Evolutionary conservation across 1,140 invertebrate genomes (phyloP), one percentile per base, ranked within the genome.

Genomic region (Euwallacea similis): DNA sequence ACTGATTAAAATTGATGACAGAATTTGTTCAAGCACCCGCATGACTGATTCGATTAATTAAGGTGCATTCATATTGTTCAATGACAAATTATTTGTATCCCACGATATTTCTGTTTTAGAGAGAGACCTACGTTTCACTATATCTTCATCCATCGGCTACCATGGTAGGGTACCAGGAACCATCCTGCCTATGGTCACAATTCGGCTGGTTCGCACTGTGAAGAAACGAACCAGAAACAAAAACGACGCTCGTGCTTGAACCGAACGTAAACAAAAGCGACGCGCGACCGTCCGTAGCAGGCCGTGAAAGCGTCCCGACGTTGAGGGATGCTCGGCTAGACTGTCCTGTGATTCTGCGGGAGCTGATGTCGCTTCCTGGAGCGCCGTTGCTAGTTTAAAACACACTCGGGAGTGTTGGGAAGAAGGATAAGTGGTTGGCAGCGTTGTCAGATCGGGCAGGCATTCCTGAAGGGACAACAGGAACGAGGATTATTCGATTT

Each of bases 301-400:
- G 41, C 10, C 21, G 41, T 7, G 59, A 10, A 43, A 61, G 59
- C 16, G 21, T 33, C 59, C 8, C 59, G 41, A 61, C 59, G 59
- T 15, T 15, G 21, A 41, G 59, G 59, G 59, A 61, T 61, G 59
- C 59, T 61, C 59, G 16, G 59, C 33, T 10, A 43, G 59, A 61
- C 59, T 61, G 59, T 61, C 41, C 10, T 16, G 11, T 9, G 16
- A 21, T 9, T 41, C 42, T 33, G 9, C 10, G 21, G 21, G 21
- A 33, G 9, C 42, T 10, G 42, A 61, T 13, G 59, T 43, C 59
- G 16, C 59, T 43, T 41, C 41, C 59, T 9, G 41, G 59, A 61
- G 59, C 42, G 33, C 16, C 59, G 59, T 16, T n/a, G 54, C 16
- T 15, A 21, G 16, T 42, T 42, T 61, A 11, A 61, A 61, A 11